Evolutionary conservation across 1,140 invertebrate genomes (phyloP), one percentile per base, ranked within the genome.

Genomic region (Ostrea denselamellosa): DNA sequence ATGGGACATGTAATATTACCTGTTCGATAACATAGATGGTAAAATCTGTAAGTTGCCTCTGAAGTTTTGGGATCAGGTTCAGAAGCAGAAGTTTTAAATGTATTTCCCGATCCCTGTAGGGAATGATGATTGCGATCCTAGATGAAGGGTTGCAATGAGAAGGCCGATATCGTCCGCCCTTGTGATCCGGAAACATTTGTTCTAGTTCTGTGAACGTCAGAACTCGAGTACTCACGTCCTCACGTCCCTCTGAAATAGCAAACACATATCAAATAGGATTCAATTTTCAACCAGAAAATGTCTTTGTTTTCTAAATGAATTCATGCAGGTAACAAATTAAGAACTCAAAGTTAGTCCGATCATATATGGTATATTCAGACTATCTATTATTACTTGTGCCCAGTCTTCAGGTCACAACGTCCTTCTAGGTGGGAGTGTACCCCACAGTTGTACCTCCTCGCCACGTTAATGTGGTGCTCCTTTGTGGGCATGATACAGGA

Each of bases 71-170:
- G 86, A 93, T 92, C 19, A 93, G 86, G 83, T 91, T 92, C 53
- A 90, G 89, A 0, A 94, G 89, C n/a, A 94, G 89, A 22, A 90
- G 85, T 62, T 89, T 84, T 14, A 94, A 87, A 77, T 94, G 93
- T 9, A 95, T 94, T 88, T 97, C 88, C 81, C 93, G 89, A 87
- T 93, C 89, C 56, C 93, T 87, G 77, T 92, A 94, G 8, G 93
- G 92, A 54, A 94, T 87, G 12, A 94, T 91, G 19, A 94, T 90
- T 2, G 92, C 92, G 0, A 93, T 97, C 86, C 89, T 91, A n/a
- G 97, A 97, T 14, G 96, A 93, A 4, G 98, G 95, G 86, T 96
- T 95, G 94, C 98, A 98, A 54, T 96, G 93, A 14, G 95, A 94
- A 0, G 98, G 98, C 83, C 95, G 94, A 96, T 96, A 98, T 90